These are phyloP conservation scores for Pseudomugil gertrudae DNA, from an alignment of 2,797 vertebrate genomes.

Conservation along the genomic window DNA sequence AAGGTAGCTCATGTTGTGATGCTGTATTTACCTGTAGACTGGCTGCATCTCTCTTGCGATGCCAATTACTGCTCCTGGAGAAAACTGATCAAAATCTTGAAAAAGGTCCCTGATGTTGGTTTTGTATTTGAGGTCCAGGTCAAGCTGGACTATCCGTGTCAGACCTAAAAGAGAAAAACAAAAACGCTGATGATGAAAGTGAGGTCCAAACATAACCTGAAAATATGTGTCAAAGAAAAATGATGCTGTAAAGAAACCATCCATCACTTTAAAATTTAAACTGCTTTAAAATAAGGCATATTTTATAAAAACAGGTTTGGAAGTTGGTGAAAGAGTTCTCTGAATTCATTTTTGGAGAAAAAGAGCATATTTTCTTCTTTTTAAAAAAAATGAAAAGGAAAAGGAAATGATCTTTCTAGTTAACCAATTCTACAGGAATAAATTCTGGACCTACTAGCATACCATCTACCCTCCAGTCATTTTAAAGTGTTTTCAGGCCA, in stretches of 20 bases:
- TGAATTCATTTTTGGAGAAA: no score
- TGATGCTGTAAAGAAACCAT: no score
- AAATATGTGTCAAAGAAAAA: no score
- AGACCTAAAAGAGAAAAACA: constrained; percentile 81
- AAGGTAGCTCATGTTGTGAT: background rate
- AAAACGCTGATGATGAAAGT: background rate
- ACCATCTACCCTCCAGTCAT: constrained; percentile 10
- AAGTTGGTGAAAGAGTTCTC: no score
- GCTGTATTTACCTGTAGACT: constrained; percentile 91
- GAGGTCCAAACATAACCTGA: background rate
- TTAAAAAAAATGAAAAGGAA: background rate
- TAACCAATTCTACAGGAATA: background rate
- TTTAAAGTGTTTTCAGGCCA: constrained; percentile 23
- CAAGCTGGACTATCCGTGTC: constrained; percentile 89
- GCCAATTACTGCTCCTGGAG: constrained; percentile 88
- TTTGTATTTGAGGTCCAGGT: constrained; percentile 93
- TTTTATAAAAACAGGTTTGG: no score
- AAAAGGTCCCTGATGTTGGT: constrained; percentile 94
- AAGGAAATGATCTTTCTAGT: constrained; percentile 24
- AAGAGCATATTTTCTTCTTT: no score
- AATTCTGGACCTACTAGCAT: constrained; percentile 7
- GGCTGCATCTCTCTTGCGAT: constrained; percentile 96
- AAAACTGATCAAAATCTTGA: constrained; percentile 90
- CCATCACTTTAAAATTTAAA: no score
- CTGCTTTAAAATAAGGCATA: no score